These are phyloP conservation scores for Lemur catta DNA, from an alignment of 2,797 vertebrate species.

Conservation along the genomic window DNA sequence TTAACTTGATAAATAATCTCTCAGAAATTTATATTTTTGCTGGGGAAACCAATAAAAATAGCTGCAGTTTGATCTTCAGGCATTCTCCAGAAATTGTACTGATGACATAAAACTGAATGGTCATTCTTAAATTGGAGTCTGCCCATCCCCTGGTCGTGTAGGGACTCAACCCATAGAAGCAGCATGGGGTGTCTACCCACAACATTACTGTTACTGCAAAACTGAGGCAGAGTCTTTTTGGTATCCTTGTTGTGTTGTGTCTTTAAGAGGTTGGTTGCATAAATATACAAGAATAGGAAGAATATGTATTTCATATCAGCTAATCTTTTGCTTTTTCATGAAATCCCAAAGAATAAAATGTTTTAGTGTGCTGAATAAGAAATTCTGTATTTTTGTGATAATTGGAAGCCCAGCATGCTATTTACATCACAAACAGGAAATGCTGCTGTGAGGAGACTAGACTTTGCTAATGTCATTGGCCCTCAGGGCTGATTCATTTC, in stretches of 20 bases:
- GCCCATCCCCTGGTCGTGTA: accelerated
- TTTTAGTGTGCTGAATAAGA: neutral
- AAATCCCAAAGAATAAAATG: neutral
- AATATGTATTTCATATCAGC: neutral
- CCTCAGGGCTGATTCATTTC: slow-evolving; percentile 16
- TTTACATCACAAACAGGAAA: neutral
- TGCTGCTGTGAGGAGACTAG: neutral
- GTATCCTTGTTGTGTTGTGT: neutral
- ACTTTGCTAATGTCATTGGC: neutral
- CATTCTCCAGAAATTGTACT: neutral
- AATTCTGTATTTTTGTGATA: slow-evolving; percentile 28
- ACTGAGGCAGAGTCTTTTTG: neutral
- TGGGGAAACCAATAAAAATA: neutral
- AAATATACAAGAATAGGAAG: neutral
- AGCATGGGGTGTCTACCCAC: neutral
- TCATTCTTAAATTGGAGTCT: neutral
- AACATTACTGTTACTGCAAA: neutral
- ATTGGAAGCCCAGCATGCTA: slow-evolving; percentile 13
- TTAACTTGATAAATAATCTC: neutral
- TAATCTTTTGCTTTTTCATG: neutral
- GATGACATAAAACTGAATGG: neutral
- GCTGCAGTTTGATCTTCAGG: neutral
- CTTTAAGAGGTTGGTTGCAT: neutral
- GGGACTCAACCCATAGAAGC: neutral
- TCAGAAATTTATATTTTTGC: neutral